Evolutionary conservation across 2,797 vertebrate species (phyloP).

Genomic region (Sebastolobus altivelis): DNA sequence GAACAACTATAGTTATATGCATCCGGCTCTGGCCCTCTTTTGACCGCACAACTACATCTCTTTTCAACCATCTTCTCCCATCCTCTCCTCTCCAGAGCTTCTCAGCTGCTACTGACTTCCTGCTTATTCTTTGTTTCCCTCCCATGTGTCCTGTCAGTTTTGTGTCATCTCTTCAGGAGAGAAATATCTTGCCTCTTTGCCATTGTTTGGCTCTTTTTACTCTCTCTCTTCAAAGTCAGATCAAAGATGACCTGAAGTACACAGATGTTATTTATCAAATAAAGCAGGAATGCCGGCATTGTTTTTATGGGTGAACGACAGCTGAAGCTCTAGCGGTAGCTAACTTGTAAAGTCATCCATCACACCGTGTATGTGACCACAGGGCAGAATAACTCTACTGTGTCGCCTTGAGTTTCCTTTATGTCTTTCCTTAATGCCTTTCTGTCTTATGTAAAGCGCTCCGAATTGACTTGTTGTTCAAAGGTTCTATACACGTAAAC

Average conservation of each 20-base stretch:
- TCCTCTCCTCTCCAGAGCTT: neutral
- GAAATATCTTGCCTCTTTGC: constrained; percentile 11
- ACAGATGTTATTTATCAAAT: constrained; percentile 24
- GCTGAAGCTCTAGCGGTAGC: constrained; percentile 1
- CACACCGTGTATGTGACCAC: constrained; percentile 11
- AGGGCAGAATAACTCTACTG: neutral
- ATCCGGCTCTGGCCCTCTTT: constrained; percentile 12
- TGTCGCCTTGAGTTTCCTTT: neutral
- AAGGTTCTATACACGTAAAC: neutral
- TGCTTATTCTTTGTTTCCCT: constrained; percentile 10
- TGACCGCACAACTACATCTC: constrained; percentile 4
- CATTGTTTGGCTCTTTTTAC: constrained; percentile 33
- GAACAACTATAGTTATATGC: neutral
- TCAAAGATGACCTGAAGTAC: constrained; percentile 37
- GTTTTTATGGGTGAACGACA: constrained; percentile 7
- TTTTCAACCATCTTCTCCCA: constrained; percentile 10
- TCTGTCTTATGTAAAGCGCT: neutral
- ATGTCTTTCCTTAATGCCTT: neutral
- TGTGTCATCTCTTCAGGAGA: constrained; percentile 9
- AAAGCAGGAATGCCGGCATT: constrained; percentile 8
- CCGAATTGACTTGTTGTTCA: constrained; percentile 2
- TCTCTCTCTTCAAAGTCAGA: constrained; percentile 31
- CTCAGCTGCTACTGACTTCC: neutral
- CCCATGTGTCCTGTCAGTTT: constrained; percentile 19
- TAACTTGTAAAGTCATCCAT: constrained; percentile 22